Percentiles rank a stretch among this genome's conserved stretches.
Conservation (phyloP, 1,140 invertebrate genomes). For the Drosophila obscura region DNA sequence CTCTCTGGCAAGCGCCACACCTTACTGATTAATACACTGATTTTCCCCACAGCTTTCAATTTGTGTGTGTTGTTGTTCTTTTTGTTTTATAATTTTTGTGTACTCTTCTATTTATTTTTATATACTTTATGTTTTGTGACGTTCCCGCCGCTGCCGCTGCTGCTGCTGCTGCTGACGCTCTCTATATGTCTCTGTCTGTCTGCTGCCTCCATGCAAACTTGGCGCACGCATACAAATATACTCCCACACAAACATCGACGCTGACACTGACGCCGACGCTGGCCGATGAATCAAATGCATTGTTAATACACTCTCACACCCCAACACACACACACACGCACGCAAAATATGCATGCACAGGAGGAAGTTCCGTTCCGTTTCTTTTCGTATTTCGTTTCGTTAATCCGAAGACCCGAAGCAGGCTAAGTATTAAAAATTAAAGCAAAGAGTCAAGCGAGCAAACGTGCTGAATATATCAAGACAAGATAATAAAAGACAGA, state of each 20-base stretch:
- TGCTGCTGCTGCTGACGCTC: conserved; percentile 23
- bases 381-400: conserved; percentile 1
- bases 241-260: not conserved
- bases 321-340: conserved; percentile 17
- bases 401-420: conserved; percentile 21
- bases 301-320: conserved; percentile 44
- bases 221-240: too few relatives aligned
- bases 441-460: conserved; percentile 11
- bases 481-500: conserved; percentile 21
- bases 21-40: too few relatives aligned
- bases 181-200: conserved; percentile 45
- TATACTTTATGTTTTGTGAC: conserved; percentile 59
- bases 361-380: conserved; percentile 22
- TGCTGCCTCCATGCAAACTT: conserved; percentile 32
- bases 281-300: conserved; percentile 49
- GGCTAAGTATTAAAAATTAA: conserved; percentile 40
- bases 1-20: too few relatives aligned
- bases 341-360: conserved; percentile 50
- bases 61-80: conserved; percentile 19
- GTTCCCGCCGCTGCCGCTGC: conserved; percentile 36
- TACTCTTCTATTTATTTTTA: conserved; percentile 50
- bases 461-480: conserved; percentile 11
- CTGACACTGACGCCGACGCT: conserved; percentile 10
- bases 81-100: conserved; percentile 49
- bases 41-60: not conserved